Evolutionary conservation across 2,888 invertebrate species (phyloP), one percentile per base, ranked within the genome.

Genomic region (Lepas anatifera): DNA sequence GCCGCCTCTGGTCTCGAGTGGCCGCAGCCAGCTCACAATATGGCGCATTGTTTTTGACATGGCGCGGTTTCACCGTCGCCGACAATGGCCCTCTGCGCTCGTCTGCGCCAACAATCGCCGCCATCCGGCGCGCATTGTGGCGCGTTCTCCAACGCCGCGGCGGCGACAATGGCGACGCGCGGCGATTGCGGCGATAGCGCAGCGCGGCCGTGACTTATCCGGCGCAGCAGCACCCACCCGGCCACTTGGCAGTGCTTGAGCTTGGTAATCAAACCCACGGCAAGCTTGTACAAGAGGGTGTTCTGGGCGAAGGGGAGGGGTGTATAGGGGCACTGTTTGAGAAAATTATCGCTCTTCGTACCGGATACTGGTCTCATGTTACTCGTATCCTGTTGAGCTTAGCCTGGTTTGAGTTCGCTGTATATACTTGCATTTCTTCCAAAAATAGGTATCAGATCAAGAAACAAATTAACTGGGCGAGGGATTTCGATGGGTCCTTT

Each of bases 101-200:
- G 58, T 22, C 58, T 58, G 58, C 58, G 58, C 25, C 58, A 58
- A 58, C 58, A 58, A 58, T 58, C 58, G 35, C 32, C 1, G 58
- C 58, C 32, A 58, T 58, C 58, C 58, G 35, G 58, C 32, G 58
- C 58, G 58, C 58, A 58, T 58, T 58, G 58, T 58, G 58, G 35
- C 58, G 35, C 35, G 18, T 35, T 32, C 58, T 58, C 58, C 48
- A 35, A 13, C 35, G 58, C 35, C 58, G 35, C 35, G 22, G 58
- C 58, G 58, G n/a, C 35, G 32, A 58, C 58, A 58, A 58, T 58
- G 32, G 58, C 32, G 3, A 35, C 58, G 58, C 58, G 32, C 58
- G 58, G 58, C 58, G 58, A 58, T 58, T 58, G 58, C 32, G 58
- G 58, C 58, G 58, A 58, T 58, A 58, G 58, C 29, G 35, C 58